Evolutionary conservation across 2,113 vertebrate genomes (phyloP).

Genomic region (Garra rufa): DNA sequence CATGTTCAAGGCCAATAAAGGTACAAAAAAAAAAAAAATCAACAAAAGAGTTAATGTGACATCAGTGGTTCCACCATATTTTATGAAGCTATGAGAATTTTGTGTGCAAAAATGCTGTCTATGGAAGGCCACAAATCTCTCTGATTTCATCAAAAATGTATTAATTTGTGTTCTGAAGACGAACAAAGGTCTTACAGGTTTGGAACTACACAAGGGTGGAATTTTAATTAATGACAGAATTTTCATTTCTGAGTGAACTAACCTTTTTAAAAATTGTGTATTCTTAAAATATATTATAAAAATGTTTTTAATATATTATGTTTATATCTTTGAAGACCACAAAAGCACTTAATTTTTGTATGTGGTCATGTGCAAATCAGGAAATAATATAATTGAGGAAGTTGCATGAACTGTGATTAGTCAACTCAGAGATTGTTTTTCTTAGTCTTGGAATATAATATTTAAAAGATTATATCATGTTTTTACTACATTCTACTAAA

Average conservation of each 20-base stretch:
- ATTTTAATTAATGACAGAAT: background rate
- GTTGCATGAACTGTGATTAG: background rate
- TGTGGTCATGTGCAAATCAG: background rate
- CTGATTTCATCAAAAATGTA: no score
- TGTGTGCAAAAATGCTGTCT: no score
- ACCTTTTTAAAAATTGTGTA: no score
- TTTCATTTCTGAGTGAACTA: background rate
- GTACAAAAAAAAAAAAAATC: no score
- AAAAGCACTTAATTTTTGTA: background rate
- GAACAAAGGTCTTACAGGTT: no score
- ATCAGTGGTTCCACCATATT: no score
- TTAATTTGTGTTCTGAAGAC: no score
- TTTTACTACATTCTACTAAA: background rate
- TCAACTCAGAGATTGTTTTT: background rate
- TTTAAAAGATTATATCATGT: background rate
- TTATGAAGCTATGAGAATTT: no score
- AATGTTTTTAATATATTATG: background rate
- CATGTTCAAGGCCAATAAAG: no score
- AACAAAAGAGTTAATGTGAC: no score
- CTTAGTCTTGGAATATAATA: background rate
- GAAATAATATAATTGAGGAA: background rate
- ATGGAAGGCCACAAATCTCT: no score
- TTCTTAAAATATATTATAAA: background rate
- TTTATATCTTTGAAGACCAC: background rate
- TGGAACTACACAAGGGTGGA: no score